Percentiles rank a stretch among this genome's conserved stretches.
These are phyloP conservation scores for Pecten maximus DNA, from an alignment of 2,888 invertebrate genomes.

Conservation along the genomic window DNA sequence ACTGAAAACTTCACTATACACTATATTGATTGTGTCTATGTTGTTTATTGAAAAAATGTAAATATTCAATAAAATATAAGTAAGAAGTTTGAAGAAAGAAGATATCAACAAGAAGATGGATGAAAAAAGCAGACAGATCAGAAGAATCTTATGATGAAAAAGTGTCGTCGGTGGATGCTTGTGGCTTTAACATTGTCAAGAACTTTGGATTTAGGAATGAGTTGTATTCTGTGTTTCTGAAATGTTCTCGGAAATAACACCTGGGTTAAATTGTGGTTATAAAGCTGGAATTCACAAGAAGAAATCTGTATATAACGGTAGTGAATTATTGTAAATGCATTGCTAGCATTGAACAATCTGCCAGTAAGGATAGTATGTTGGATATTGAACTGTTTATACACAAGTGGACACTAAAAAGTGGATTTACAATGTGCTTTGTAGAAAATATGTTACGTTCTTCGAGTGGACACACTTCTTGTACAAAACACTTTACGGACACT, in stretches of 20 bases:
- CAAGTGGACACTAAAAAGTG: not conserved
- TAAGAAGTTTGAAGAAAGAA: not conserved
- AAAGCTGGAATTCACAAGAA: not conserved
- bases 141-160: not conserved
- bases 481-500: not conserved
- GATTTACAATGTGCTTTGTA: conserved; percentile 11
- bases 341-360: not conserved
- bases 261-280: not conserved
- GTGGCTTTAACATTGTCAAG: not conserved
- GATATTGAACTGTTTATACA: not conserved
- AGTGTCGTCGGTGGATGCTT: not conserved
- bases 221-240: conserved; percentile 18
- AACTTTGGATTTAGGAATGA: not conserved
- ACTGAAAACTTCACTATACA: not conserved
- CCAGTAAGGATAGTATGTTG: not conserved
- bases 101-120: not conserved
- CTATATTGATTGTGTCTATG: not conserved
- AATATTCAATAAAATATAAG: not conserved
- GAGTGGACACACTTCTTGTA: not conserved
- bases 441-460: not conserved
- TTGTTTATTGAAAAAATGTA: not conserved
- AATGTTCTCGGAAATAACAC: not conserved
- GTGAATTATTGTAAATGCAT: not conserved
- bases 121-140: not conserved
- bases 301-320: conserved; percentile 27